Evolutionary conservation across 2,797 vertebrate species (phyloP).

Genomic region (Sciurus carolinensis): DNA sequence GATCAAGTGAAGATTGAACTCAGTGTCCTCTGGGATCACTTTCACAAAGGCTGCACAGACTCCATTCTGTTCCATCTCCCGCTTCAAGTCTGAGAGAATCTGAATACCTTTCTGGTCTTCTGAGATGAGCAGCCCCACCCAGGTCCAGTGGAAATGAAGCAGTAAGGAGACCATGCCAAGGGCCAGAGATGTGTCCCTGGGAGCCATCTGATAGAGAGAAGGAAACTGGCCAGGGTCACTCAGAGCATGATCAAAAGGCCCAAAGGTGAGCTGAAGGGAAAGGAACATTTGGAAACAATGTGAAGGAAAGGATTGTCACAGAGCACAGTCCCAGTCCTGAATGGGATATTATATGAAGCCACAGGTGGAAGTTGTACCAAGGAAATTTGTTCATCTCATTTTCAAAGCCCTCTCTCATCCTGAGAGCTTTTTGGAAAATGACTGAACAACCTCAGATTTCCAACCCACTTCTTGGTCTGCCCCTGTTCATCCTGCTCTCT

Average conservation of each 20-base stretch:
- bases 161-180: not conserved
- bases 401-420: not conserved
- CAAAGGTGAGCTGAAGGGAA: not conserved
- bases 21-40: not conserved
- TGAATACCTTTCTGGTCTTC: not conserved
- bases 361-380: not conserved
- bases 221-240: not conserved
- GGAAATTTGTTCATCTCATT: not conserved
- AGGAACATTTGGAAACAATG: not conserved
- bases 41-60: not conserved
- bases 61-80: not conserved
- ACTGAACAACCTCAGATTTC: not conserved
- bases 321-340: too few species aligned
- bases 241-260: not conserved
- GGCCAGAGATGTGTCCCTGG: not conserved
- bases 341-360: too few species aligned
- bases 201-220: not conserved
- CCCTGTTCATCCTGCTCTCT: not conserved
- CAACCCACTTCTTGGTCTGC: not conserved
- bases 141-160: not conserved
- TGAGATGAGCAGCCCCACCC: not conserved
- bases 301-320: not conserved
- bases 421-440: not conserved
- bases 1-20: not conserved
- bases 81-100: not conserved